Evolutionary conservation across 2,888 invertebrate species (phyloP), one percentile per base, ranked within the genome.

Genomic region (Sericinus montela): DNA sequence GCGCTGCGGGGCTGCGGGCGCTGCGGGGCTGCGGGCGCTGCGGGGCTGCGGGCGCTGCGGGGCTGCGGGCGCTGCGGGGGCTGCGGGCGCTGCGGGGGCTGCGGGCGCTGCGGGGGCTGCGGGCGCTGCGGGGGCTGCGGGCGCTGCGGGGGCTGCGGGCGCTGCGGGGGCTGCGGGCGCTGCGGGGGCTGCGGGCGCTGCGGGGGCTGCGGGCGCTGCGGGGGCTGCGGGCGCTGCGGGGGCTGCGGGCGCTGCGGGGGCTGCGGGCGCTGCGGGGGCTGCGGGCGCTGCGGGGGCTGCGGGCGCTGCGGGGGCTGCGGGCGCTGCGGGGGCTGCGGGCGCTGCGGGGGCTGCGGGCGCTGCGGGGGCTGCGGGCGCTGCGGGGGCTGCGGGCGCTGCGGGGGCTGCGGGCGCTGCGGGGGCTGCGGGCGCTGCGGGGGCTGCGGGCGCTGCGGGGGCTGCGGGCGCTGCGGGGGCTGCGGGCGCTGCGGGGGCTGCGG

Each of bases 171-270:
- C 89, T 41, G 98, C 93, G 72, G 94, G 71, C 95, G 94, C 25
- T 97, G 96, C 30, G 93, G 91, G 0, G 98, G 98, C 48, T 94
- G 91, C 86, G 99, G 99, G 63, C 92, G 92, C n/a, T n/a, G n/a
- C n/a, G n/a, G n/a, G n/a, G n/a, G n/a, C n/a, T n/a, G n/a, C n/a
- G n/a, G n/a, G 2, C 1, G 29, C 19, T n/a, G 16, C 4, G 25
- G 38, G 29, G 10, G 60, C 64, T 44, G 47, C 54, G 62, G 62
- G 9, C 61, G 60, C 45, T 83, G 65, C 3, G 56, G 52, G 9
- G n/a, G n/a, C n/a, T 44, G 38, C 13, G 32, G 32, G 32, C 10
- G 32, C 32, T n/a, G n/a, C 32, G 5, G 11, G 5, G 94, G 30
- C 88, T 82, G 9, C 98, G 93, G 41, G 93, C 89, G 41, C n/a